Evolutionary conservation across 2,113 vertebrate genomes (phyloP).

Genomic region (Trematocara marginatum): DNA sequence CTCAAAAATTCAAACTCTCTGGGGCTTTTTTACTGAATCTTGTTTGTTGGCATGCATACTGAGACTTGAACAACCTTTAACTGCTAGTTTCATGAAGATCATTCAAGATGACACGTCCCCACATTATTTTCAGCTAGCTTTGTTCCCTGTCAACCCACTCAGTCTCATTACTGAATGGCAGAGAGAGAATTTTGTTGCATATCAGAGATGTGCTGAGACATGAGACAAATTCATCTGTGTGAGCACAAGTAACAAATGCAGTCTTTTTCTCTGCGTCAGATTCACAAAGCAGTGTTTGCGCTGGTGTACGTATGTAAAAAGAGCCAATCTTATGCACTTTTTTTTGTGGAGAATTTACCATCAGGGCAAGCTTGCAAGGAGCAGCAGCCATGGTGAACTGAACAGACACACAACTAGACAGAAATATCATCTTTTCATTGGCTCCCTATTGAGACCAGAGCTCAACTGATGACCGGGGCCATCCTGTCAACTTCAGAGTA

Average conservation of each 20-base stretch:
- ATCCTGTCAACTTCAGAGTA: neutral
- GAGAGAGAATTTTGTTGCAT: neutral
- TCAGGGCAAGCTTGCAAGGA: neutral
- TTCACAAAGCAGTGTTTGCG: neutral
- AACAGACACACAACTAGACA: neutral
- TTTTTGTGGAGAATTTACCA: neutral
- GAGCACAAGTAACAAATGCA: neutral
- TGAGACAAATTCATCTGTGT: neutral
- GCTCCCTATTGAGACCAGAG: neutral
- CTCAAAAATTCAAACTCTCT: conserved; percentile 13
- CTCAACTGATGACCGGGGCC: neutral
- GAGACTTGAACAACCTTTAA: neutral
- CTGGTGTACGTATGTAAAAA: neutral
- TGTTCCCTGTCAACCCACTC: neutral
- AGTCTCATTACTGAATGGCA: neutral
- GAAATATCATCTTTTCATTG: neutral
- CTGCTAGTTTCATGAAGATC: neutral
- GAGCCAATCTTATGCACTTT: neutral
- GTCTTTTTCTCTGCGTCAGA: neutral
- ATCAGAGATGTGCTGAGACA: neutral
- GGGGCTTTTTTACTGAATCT: neutral
- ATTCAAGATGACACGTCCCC: neutral
- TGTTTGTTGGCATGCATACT: neutral
- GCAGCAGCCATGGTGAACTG: neutral
- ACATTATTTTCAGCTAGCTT: neutral